A percentile compares a stretch with the other conserved stretches of the same genome.
These are phyloP conservation scores for Rhynchopsitta pachyrhyncha DNA, from an alignment of 2,113 vertebrate genomes.

Conservation along the genomic window DNA sequence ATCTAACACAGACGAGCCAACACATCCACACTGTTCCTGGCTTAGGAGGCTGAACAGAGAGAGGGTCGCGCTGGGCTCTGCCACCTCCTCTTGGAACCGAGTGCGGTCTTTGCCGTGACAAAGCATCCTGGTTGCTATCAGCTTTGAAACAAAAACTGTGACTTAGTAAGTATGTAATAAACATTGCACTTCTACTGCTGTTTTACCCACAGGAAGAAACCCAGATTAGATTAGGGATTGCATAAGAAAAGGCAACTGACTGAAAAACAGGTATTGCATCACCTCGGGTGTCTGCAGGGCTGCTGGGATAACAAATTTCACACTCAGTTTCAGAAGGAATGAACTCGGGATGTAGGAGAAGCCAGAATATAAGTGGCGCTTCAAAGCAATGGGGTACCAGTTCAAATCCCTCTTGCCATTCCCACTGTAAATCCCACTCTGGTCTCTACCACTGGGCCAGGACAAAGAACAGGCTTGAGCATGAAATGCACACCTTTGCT, in stretches of 20 bases:
- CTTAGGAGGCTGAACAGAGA: neutral
- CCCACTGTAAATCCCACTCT: neutral
- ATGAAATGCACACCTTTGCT: neutral
- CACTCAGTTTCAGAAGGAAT: neutral
- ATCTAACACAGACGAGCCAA: neutral
- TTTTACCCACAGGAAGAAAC: neutral
- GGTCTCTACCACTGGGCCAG: neutral
- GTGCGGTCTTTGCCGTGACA: neutral
- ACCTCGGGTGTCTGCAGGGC: neutral
- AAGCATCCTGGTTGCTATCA: rapidly evolving
- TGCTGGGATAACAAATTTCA: neutral
- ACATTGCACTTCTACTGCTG: neutral
- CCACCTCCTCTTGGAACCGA: rapidly evolving
- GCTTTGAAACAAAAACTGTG: neutral
- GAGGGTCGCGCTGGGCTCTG: neutral
- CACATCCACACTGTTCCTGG: rapidly evolving
- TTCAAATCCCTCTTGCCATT: neutral
- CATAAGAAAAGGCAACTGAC: neutral
- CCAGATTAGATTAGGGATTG: neutral
- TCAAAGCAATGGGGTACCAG: neutral
- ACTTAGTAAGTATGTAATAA: neutral
- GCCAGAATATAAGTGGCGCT: rapidly evolving
- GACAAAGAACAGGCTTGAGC: neutral
- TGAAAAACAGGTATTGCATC: neutral
- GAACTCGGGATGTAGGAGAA: rapidly evolving